Conservation (phyloP, 2,113 vertebrate genomes). For the Oryzias curvinotus region DNA sequence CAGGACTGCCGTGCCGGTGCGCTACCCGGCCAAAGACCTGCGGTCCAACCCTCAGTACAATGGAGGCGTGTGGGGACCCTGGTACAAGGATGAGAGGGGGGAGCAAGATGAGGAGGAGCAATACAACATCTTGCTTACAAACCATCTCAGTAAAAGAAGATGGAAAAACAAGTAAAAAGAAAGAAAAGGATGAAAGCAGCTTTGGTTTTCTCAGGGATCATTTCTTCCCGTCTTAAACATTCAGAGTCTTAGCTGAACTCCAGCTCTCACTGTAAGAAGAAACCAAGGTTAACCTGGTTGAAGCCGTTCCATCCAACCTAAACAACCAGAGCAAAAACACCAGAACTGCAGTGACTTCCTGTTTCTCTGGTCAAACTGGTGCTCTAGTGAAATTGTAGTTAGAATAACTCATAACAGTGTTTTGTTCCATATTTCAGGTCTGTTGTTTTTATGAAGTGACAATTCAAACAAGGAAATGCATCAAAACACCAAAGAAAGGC, state of each 20-base stretch:
- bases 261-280: neutral
- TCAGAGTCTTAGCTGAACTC: neutral
- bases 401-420: no score
- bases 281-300: neutral
- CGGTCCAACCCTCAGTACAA: slow-evolving; percentile 94
- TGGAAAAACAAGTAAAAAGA: slow-evolving; percentile 76
- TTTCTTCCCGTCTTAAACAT: slow-evolving; percentile 12
- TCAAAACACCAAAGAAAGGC: no score
- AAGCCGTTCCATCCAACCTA: no score
- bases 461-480: no score
- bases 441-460: no score
- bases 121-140: slow-evolving; percentile 63
- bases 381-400: no score
- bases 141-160: slow-evolving; percentile 71
- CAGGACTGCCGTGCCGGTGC: slow-evolving; percentile 89
- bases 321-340: no score
- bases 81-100: slow-evolving; percentile 87
- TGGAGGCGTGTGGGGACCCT: slow-evolving; percentile 95
- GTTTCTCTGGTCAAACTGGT: no score
- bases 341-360: no score
- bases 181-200: slow-evolving; percentile 64
- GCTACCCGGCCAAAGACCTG: slow-evolving; percentile 92
- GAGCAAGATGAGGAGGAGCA: slow-evolving; percentile 74
- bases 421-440: no score
- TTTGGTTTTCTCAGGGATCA: slow-evolving; percentile 25